phyloP scores from a whole-genome alignment of 1,140 invertebrate genomes.

The Drosophila erecta region DNA sequence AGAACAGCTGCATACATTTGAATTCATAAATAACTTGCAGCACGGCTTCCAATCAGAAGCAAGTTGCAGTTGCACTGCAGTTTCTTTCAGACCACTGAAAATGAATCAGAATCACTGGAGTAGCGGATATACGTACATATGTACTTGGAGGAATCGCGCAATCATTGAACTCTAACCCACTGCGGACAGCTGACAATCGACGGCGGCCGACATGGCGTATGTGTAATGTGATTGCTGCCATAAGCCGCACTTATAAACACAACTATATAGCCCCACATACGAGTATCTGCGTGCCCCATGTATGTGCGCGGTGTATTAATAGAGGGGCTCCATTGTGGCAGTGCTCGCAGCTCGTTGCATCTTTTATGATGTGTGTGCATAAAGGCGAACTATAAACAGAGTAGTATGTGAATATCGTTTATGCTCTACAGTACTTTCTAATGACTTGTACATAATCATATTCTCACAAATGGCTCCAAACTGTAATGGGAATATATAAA shows the following conservation, averaged over 20 bases:
- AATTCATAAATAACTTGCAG: neutral
- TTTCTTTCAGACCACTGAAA: neutral
- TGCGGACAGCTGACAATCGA: slow-evolving; percentile 29
- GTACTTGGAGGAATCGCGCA: slow-evolving; percentile 3
- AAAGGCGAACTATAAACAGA: no score
- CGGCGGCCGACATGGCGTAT: slow-evolving; percentile 46
- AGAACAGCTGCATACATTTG: neutral
- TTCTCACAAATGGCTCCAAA: neutral
- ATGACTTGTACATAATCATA: neutral
- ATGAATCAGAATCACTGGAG: neutral
- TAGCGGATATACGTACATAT: neutral
- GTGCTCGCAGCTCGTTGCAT: slow-evolving; percentile 53
- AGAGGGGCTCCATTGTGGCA: slow-evolving; percentile 44
- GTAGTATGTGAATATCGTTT: no score
- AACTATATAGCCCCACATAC: slow-evolving; percentile 24
- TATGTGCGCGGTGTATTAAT: slow-evolving; percentile 26
- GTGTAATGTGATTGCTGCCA: slow-evolving; percentile 52
- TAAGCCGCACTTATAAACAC: slow-evolving; percentile 53
- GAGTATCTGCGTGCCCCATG: neutral
- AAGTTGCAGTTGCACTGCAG: neutral
- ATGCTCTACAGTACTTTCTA: neutral
- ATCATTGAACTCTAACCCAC: slow-evolving; percentile 70
- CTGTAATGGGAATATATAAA: neutral
- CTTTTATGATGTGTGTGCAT: slow-evolving; percentile 27
- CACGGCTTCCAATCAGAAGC: neutral